phyloP scores from a whole-genome alignment of 2,797 vertebrate genomes.

The Nyctalus aviator region DNA sequence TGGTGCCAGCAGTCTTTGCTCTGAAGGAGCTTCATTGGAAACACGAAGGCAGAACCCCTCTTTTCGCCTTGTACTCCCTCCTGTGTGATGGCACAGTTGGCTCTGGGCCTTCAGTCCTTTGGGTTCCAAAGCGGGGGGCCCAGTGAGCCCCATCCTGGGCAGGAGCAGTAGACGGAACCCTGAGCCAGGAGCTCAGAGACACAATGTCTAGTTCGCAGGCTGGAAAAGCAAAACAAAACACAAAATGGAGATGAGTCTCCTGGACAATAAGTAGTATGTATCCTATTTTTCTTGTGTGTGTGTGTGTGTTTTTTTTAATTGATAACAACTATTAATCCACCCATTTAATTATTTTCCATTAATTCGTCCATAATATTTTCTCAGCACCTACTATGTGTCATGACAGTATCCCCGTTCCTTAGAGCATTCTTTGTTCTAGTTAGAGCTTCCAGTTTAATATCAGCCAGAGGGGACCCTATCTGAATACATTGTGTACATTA shows the following conservation, averaged over 20 bases:
- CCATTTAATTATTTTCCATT: not conserved
- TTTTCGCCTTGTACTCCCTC: not conserved
- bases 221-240: not conserved
- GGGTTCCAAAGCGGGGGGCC: not conserved
- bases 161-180: not conserved
- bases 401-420: not conserved
- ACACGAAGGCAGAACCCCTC: not conserved
- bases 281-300: no score
- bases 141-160: not conserved
- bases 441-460: not conserved
- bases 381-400: not conserved
- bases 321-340: not conserved
- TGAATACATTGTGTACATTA: not conserved
- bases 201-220: not conserved
- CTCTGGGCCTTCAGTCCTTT: not conserved
- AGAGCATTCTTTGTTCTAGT: not conserved
- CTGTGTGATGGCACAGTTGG: not conserved
- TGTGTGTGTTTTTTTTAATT: not conserved
- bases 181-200: not conserved
- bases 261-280: not conserved
- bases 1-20: not conserved
- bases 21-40: not conserved
- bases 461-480: not conserved
- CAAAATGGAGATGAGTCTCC: not conserved
- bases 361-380: not conserved